Evolutionary conservation across 2,113 vertebrate species (phyloP).

Genomic region (Sceloporus tristichus): DNA sequence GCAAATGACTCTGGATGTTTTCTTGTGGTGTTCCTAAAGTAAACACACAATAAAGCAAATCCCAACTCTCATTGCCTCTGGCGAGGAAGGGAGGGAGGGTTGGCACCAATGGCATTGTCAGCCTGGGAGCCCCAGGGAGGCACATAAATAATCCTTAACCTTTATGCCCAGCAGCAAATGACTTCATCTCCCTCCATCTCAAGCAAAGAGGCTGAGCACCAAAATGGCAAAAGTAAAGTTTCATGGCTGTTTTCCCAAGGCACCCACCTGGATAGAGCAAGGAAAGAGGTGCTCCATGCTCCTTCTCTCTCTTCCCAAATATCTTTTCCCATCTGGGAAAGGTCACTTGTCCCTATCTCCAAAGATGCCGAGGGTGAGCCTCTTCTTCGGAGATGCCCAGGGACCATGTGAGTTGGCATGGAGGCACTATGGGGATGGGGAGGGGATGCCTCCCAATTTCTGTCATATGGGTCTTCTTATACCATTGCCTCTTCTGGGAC

Average conservation of each 20-base stretch:
- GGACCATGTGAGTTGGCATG: too few species aligned
- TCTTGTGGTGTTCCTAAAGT: conserved; percentile 29
- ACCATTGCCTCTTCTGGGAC: too few species aligned
- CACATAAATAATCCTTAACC: conserved; percentile 41
- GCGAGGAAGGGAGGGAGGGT: conserved; percentile 31
- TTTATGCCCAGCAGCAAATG: conserved; percentile 15
- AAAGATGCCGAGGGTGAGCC: too few species aligned
- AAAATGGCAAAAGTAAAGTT: neutral
- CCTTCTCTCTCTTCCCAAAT: neutral
- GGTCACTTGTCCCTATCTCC: too few species aligned
- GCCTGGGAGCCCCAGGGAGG: conserved; percentile 10
- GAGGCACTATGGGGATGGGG: too few species aligned
- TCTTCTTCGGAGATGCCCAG: too few species aligned
- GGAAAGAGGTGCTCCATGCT: neutral
- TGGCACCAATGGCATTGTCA: conserved; percentile 23
- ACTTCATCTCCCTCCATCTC: neutral
- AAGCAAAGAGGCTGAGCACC: neutral
- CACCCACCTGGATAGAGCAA: neutral
- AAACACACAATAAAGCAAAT: conserved; percentile 47
- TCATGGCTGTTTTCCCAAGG: neutral
- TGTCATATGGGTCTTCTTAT: too few species aligned
- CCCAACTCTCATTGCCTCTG: conserved; percentile 33
- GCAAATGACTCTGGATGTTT: conserved; percentile 40
- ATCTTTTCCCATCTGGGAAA: neutral
- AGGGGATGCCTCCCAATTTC: too few species aligned